These are phyloP conservation scores for Tenthredo livida DNA, from an alignment of 2,888 invertebrate genomes.

Conservation along the genomic window DNA sequence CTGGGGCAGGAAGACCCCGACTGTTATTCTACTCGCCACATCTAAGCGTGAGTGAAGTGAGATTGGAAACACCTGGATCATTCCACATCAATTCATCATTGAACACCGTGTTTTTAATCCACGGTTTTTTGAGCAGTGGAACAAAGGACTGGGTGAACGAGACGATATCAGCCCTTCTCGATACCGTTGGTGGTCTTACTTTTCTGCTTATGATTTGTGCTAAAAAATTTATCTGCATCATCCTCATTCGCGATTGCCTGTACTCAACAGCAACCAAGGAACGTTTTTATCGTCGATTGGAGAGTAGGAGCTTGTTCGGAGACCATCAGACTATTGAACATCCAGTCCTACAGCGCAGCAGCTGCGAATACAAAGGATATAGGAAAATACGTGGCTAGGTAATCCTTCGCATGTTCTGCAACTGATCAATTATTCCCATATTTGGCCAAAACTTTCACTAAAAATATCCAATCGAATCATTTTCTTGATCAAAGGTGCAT, in stretches of 20 bases:
- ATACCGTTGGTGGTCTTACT: constrained; percentile 17
- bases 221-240: not conserved
- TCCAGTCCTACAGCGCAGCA: constrained; percentile 32
- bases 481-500: constrained; percentile 12
- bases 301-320: constrained; percentile 48
- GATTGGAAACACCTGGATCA: not conserved
- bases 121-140: constrained; percentile 43
- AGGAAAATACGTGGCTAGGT: constrained; percentile 43
- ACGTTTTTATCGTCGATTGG: constrained; percentile 50
- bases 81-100: constrained; percentile 24
- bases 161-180: constrained; percentile 35
- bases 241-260: not conserved
- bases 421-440: not conserved
- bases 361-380: constrained; percentile 36
- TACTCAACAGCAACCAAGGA: constrained; percentile 18
- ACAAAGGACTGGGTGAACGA: constrained; percentile 52
- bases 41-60: constrained; percentile 7
- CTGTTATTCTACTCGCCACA: constrained; percentile 30
- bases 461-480: not conserved
- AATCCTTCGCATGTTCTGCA: not conserved
- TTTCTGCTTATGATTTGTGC: not conserved
- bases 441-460: not conserved
- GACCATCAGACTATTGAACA: constrained; percentile 5
- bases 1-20: not conserved
- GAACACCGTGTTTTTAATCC: constrained; percentile 37